phyloP scores from a whole-genome alignment of 2,797 vertebrate genomes.

The Gallirallus australis region DNA sequence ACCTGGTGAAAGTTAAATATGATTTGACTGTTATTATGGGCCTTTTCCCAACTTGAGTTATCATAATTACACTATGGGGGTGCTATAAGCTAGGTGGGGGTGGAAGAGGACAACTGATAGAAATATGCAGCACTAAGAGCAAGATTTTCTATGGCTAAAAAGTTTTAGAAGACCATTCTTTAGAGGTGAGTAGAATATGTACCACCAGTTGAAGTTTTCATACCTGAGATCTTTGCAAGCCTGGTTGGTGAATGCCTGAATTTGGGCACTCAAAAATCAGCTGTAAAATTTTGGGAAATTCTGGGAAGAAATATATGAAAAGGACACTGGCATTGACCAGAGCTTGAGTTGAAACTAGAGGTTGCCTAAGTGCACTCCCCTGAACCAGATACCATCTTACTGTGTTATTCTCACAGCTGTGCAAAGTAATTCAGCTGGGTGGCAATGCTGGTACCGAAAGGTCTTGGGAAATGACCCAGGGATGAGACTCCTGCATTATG shows the following conservation, averaged over 20 bases:
- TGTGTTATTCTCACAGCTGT: not conserved
- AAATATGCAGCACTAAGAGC: not conserved
- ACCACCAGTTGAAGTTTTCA: not conserved
- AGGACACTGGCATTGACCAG: not conserved
- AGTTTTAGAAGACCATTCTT: not conserved
- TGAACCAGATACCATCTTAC: not conserved
- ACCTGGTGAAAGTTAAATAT: constrained; percentile 23
- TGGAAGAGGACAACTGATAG: not conserved
- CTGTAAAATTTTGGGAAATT: not conserved
- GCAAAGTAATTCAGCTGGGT: not conserved
- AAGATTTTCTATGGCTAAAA: not conserved
- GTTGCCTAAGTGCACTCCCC: rapidly evolving
- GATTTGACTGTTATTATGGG: not conserved
- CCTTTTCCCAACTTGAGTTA: constrained; percentile 12
- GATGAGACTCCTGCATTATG: not conserved
- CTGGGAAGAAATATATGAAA: not conserved
- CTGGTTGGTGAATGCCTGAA: not conserved
- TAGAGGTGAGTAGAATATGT: not conserved
- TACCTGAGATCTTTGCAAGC: not conserved
- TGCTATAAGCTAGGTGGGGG: not conserved
- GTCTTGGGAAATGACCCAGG: not conserved
- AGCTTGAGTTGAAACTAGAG: not conserved
- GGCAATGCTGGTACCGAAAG: not conserved
- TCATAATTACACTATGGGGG: not conserved
- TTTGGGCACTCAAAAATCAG: not conserved